A percentile compares a stretch with the other conserved stretches of the same genome.
Evolutionary conservation across 2,888 invertebrate species (phyloP).

Genomic region (Amphipoea oculea): DNA sequence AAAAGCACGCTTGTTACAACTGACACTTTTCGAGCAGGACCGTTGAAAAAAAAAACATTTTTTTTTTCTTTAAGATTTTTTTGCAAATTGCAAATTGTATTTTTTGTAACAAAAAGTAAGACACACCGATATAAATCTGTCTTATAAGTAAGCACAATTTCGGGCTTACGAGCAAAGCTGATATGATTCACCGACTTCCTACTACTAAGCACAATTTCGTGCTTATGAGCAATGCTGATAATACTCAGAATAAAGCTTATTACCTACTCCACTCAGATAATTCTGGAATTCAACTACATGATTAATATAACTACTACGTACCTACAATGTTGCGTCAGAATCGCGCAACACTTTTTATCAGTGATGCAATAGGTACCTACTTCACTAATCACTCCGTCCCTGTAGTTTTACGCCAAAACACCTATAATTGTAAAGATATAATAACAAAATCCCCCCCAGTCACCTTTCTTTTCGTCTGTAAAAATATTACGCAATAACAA

Average conservation of each 20-base stretch:
- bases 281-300: slow-evolving; percentile 5
- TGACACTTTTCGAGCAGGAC: too few relatives aligned
- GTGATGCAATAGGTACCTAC: slow-evolving; percentile 33
- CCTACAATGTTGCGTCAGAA: slow-evolving; percentile 40
- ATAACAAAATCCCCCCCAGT: background rate
- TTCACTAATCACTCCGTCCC: background rate
- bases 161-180: background rate
- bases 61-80: background rate
- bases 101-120: background rate
- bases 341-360: slow-evolving; percentile 41
- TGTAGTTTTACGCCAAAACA: slow-evolving; percentile 7
- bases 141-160: background rate
- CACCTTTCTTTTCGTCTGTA: slow-evolving; percentile 39
- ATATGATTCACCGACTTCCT: background rate
- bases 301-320: background rate
- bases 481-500: slow-evolving; percentile 63
- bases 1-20: too few relatives aligned
- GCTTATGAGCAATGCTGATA: slow-evolving; percentile 5
- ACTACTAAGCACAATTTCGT: background rate
- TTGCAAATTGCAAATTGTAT: background rate
- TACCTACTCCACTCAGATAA: background rate
- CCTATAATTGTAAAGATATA: background rate
- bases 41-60: background rate
- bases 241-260: slow-evolving; percentile 7
- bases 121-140: background rate